Evolutionary conservation across 2,888 invertebrate species (phyloP).

Genomic region (Nephrotoma guestfalica): DNA sequence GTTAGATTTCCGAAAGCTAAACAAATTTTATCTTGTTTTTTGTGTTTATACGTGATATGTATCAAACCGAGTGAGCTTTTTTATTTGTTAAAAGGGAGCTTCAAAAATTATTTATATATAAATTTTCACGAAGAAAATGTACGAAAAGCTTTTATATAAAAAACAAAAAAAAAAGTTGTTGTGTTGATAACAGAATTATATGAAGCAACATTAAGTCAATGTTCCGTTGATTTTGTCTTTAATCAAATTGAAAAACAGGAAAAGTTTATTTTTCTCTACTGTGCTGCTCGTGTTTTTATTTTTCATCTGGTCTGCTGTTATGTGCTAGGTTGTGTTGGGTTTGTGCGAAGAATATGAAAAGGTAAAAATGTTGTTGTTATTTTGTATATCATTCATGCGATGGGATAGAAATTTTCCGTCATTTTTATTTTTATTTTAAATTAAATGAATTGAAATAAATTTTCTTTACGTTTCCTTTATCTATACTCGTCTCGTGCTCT

Average conservation of each 20-base stretch:
- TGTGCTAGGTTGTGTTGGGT: not conserved
- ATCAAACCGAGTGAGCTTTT: not conserved
- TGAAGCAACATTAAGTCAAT: not conserved
- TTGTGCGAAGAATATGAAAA: not conserved
- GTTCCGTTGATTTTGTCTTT: not conserved
- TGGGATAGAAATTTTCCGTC: not conserved
- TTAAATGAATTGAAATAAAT: not conserved
- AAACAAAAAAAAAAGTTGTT: not conserved
- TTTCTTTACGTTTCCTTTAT: not conserved
- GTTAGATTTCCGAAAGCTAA: not conserved
- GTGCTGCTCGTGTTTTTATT: not conserved
- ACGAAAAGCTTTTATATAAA: not conserved
- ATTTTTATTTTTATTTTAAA: not conserved
- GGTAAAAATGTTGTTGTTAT: not conserved
- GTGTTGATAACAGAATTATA: not conserved
- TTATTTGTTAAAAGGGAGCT: not conserved
- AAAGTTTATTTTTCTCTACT: not conserved
- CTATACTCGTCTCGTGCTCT: too few relatives aligned
- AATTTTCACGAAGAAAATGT: not conserved
- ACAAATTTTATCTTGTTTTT: not conserved
- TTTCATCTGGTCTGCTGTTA: not conserved
- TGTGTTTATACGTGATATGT: not conserved
- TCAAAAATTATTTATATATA: not conserved
- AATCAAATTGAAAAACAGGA: not conserved
- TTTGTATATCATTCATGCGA: not conserved